These are phyloP conservation scores for Globodera rostochiensis DNA, from an alignment of 1,140 invertebrate genomes.

Conservation along the genomic window DNA sequence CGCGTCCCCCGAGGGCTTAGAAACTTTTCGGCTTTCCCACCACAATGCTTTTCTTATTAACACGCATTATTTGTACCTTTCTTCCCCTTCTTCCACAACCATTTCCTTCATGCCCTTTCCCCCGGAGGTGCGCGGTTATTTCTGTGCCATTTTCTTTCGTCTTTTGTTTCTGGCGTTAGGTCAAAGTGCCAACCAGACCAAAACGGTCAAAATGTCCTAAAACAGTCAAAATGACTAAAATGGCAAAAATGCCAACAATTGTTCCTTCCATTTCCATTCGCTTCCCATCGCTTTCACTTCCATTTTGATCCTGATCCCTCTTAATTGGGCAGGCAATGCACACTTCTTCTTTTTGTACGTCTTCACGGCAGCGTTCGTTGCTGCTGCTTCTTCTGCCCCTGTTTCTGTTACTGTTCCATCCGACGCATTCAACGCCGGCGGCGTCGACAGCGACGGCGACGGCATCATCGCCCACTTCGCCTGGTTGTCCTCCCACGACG, in stretches of 20 bases:
- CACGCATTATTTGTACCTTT: not conserved
- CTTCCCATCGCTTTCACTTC: not conserved
- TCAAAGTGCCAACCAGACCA: too few species aligned
- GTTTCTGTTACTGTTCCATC: slow-evolving; percentile 6
- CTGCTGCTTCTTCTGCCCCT: not conserved
- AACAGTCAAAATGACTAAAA: too few species aligned
- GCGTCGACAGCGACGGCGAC: not conserved
- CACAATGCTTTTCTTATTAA: not conserved
- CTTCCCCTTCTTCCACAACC: not conserved
- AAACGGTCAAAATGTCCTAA: too few species aligned
- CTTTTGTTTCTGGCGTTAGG: too few species aligned
- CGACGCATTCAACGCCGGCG: slow-evolving; percentile 3
- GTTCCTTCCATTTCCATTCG: not conserved
- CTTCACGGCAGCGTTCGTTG: not conserved
- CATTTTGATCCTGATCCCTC: not conserved
- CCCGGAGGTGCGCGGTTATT: too few species aligned
- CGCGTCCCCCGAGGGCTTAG: too few species aligned
- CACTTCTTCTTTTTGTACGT: too few species aligned
- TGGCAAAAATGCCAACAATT: not conserved
- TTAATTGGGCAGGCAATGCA: not conserved
- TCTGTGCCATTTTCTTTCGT: too few species aligned
- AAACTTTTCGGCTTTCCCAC: not conserved
- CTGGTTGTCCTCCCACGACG: not conserved
- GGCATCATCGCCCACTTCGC: not conserved
- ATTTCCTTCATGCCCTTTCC: not conserved